Conservation (phyloP, 2,888 invertebrate genomes). For the Lottia scabra region DNA sequence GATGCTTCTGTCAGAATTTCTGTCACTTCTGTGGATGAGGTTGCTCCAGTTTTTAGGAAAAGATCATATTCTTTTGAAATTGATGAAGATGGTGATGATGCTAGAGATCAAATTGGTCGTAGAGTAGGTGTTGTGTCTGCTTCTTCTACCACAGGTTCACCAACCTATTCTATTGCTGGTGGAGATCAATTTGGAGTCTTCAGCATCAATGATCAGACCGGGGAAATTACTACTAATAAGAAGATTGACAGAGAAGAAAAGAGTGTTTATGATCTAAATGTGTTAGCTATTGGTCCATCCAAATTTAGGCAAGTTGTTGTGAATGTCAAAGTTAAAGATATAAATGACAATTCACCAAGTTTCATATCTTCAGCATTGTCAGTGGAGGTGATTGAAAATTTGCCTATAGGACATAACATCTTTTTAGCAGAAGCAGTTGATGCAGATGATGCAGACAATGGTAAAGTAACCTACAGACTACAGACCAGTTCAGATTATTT, state of each 20-base stretch:
- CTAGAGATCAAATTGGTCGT: constrained; percentile 74
- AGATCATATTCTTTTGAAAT: constrained; percentile 82
- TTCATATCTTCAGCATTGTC: constrained; percentile 64
- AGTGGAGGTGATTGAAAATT: constrained; percentile 85
- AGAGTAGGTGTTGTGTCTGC: constrained; percentile 81
- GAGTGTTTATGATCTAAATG: constrained; percentile 80
- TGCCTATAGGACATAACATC: constrained; percentile 93
- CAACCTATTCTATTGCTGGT: constrained; percentile 75
- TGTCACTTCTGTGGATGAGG: constrained; percentile 45
- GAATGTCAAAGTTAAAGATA: constrained; percentile 84
- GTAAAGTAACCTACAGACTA: constrained; percentile 84
- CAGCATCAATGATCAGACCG: constrained; percentile 82
- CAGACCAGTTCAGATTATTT: constrained; percentile 79
- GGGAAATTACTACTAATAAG: constrained; percentile 82
- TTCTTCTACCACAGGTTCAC: constrained; percentile 23
- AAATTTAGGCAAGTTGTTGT: constrained; percentile 84
- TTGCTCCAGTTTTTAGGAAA: constrained; percentile 71
- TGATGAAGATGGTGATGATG: constrained; percentile 82
- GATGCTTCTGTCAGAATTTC: constrained; percentile 53
- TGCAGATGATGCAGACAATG: constrained; percentile 89
- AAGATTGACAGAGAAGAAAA: constrained; percentile 87
- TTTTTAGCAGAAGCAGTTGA: constrained; percentile 89
- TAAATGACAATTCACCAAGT: constrained; percentile 91
- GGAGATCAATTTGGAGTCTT: constrained; percentile 86
- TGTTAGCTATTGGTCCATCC: constrained; percentile 83